Evolutionary conservation across 2,888 invertebrate species (phyloP), one percentile per base, ranked within the genome.

Genomic region (Blastobasis adustella): DNA sequence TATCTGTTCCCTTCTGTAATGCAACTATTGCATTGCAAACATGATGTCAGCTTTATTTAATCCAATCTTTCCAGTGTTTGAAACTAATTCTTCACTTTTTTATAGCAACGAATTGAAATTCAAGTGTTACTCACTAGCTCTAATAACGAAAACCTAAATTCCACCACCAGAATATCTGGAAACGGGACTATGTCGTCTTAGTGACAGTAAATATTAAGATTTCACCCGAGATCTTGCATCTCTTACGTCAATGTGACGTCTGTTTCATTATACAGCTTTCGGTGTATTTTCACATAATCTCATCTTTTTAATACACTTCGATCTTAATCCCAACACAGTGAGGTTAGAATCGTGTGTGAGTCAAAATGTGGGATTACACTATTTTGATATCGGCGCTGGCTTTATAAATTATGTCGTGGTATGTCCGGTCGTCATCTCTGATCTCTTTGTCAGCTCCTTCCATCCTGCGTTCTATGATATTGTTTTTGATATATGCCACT

Each of bases 211-310:
- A 83, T 84, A 82, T 83, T 81, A 82, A 79, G 80, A 85, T 83
- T 84, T 79, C 79, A 79, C 71, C 76, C 72, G 66, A 81, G 80
- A 83, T 82, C 76, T 79, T 82, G 82, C 82, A 82, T 78, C 79
- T 73, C 75, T 80, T 82, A 77, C 86, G 86, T 86, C 85, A 86
- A 82, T 84, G 76, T 85, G 86, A 87, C 86, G 86, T 85, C 77
- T 72, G 81, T 80, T 82, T 85, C 79, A 83, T 84, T 81, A 83
- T 76, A 72, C 70, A 67, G 71, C 66, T 69, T 75, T 67, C 63
- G 56, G 64, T 62, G 57, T 67, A 69, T 73, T 71, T 69, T 69
- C 71, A 71, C 69, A 67, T 73, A 74, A 51, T 51, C 43, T 51
- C 68, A 70, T 61, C 65, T 58, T 63, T 62, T 61, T 54, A 57